Conservation (phyloP, 2,797 vertebrate genomes). For the Philypnodon macrostomus region DNA sequence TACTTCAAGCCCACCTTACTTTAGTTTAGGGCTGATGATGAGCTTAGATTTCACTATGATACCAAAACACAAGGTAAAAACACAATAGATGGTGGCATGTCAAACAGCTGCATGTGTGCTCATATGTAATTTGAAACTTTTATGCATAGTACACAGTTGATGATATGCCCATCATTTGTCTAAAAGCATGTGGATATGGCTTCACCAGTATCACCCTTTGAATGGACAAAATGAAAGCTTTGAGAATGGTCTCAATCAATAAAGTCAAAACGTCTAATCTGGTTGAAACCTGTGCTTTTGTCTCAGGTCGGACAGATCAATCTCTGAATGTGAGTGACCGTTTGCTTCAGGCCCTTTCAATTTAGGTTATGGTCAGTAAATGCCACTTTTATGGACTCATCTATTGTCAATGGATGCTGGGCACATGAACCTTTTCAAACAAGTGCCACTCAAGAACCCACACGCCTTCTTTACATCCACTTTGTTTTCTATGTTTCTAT, state of each 20-base stretch:
- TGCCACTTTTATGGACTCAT: background rate
- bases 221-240: background rate
- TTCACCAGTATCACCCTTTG: background rate
- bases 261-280: background rate
- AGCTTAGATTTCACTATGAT: background rate
- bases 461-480: too few relatives aligned
- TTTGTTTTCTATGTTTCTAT: background rate
- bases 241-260: slow-evolving; percentile 7
- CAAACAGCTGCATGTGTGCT: background rate
- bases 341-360: background rate
- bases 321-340: background rate
- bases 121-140: background rate
- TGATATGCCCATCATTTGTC: too few relatives aligned
- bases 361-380: slow-evolving; percentile 4
- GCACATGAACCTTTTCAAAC: background rate
- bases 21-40: too few relatives aligned
- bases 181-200: background rate
- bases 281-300: slow-evolving; percentile 4
- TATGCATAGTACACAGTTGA: background rate
- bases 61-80: background rate
- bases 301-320: background rate
- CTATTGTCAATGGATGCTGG: background rate
- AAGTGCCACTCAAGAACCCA: too few relatives aligned
- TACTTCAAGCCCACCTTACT: too few relatives aligned
- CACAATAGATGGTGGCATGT: background rate